Evolutionary conservation across 1,140 invertebrate species (phyloP).

Genomic region (Lordiphosa collinella): DNA sequence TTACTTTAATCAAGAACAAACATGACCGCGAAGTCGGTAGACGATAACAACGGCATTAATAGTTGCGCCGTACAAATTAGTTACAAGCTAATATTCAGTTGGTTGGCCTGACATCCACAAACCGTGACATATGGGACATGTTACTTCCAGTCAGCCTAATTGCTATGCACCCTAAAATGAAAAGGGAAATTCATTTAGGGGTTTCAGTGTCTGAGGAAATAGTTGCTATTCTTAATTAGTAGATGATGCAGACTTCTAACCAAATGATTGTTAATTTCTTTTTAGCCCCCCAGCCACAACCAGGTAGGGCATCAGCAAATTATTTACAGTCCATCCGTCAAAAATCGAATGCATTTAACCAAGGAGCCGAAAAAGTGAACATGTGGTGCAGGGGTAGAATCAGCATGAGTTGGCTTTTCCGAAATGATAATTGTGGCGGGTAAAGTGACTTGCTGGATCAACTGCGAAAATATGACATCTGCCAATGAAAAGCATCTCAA

Average conservation of each 20-base stretch:
- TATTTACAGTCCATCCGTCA: slow-evolving; percentile 45
- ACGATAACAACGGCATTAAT: not conserved
- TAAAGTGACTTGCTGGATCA: not conserved
- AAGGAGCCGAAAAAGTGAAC: slow-evolving; percentile 35
- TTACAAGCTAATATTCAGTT: slow-evolving; percentile 3
- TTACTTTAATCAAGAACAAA: not conserved
- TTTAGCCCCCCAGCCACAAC: slow-evolving; percentile 1
- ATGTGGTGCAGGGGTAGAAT: slow-evolving; percentile 27
- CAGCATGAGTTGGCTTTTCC: not conserved
- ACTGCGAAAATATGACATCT: slow-evolving; percentile 11
- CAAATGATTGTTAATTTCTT: slow-evolving; percentile 8
- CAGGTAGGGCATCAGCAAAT: slow-evolving; percentile 34
- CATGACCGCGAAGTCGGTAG: not conserved
- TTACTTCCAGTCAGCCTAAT: not conserved
- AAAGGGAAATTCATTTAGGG: slow-evolving; percentile 4
- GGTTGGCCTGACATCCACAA: not conserved
- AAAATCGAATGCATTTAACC: slow-evolving; percentile 15
- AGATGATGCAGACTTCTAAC: slow-evolving; percentile 4
- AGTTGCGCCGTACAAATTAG: not conserved
- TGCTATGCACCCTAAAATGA: not conserved
- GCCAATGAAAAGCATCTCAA: slow-evolving; percentile 4
- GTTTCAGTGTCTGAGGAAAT: not conserved
- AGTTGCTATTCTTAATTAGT: not conserved
- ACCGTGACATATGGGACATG: not conserved
- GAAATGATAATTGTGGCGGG: not conserved